Conservation (phyloP, 2,888 invertebrate species). For the Synanthedon vespiformis region DNA sequence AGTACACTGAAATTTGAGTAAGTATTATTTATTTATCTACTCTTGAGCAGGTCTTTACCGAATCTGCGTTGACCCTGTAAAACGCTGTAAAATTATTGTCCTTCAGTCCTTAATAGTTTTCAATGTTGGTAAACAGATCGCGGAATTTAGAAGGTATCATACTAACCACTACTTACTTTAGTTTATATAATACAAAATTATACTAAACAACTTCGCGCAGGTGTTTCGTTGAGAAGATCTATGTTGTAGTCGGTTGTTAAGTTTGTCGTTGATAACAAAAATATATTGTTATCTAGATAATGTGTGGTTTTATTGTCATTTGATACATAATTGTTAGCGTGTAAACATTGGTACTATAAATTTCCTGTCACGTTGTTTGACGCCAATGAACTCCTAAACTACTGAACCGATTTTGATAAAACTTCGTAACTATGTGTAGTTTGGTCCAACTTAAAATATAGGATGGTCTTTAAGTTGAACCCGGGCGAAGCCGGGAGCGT, state of each 20-base stretch:
- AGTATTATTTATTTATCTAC: no score
- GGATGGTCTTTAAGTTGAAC: no score
- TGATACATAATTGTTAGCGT: neutral
- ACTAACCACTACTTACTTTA: no score
- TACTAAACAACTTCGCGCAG: slow-evolving; percentile 31
- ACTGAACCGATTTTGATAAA: no score
- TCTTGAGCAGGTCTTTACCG: slow-evolving; percentile 19
- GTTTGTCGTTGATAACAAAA: slow-evolving; percentile 70
- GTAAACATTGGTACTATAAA: no score
- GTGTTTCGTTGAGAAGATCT: slow-evolving; percentile 57
- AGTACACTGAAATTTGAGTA: no score
- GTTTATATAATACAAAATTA: slow-evolving; percentile 15
- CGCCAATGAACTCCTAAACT: no score
- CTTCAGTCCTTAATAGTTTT: slow-evolving; percentile 19
- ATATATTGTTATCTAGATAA: slow-evolving; percentile 70
- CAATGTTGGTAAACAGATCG: slow-evolving; percentile 39
- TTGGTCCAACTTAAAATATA: no score
- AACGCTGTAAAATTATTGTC: slow-evolving; percentile 13
- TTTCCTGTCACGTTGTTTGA: no score
- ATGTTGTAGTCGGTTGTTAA: slow-evolving; percentile 70
- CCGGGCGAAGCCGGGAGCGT: no score
- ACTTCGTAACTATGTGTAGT: no score
- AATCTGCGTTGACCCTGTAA: neutral
- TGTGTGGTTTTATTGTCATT: slow-evolving; percentile 28
- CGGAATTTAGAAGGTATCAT: slow-evolving; percentile 14